Percentiles rank a stretch among this genome's conserved stretches.
These are phyloP conservation scores for Takifugu flavidus DNA, from an alignment of 2,113 vertebrate genomes.

Conservation along the genomic window DNA sequence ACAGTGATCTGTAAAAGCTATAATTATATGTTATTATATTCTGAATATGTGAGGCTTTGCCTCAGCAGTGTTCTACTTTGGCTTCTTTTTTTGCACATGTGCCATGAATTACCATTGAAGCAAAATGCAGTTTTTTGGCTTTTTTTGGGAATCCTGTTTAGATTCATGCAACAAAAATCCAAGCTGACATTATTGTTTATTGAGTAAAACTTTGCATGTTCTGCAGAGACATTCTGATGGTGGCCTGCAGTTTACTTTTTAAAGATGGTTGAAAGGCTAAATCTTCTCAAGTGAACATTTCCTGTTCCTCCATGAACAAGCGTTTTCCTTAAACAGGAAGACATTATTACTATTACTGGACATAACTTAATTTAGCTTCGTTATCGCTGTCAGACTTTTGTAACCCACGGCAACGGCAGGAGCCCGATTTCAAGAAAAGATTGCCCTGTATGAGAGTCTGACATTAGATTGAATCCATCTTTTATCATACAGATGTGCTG, in stretches of 20 bases:
- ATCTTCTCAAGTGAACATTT: slow-evolving; percentile 54
- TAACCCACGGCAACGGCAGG: slow-evolving; percentile 21
- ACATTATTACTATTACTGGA: slow-evolving; percentile 53
- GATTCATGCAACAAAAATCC: slow-evolving; percentile 32
- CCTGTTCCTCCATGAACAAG: slow-evolving; percentile 43
- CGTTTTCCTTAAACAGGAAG: slow-evolving; percentile 55
- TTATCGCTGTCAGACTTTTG: slow-evolving; percentile 49
- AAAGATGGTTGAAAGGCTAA: slow-evolving; percentile 41
- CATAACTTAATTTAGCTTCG: slow-evolving; percentile 55
- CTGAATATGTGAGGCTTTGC: neutral
- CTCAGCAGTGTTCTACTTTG: slow-evolving; percentile 1
- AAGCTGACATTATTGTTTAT: slow-evolving; percentile 51
- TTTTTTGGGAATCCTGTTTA: slow-evolving; percentile 22
- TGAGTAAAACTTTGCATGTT: slow-evolving; percentile 52
- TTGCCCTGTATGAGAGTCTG: slow-evolving; percentile 42
- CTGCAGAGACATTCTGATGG: slow-evolving; percentile 47
- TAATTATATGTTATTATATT: neutral
- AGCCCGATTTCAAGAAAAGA: slow-evolving; percentile 29
- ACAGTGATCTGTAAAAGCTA: slow-evolving; percentile 5
- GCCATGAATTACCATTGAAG: slow-evolving; percentile 21
- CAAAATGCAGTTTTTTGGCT: slow-evolving; percentile 34
- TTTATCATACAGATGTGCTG: too few species aligned
- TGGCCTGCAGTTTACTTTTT: slow-evolving; percentile 40
- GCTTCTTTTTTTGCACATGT: slow-evolving; percentile 11
- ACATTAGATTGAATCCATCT: slow-evolving; percentile 19